phyloP scores from a whole-genome alignment of 2,797 vertebrate species.

The Podargus strigoides region DNA sequence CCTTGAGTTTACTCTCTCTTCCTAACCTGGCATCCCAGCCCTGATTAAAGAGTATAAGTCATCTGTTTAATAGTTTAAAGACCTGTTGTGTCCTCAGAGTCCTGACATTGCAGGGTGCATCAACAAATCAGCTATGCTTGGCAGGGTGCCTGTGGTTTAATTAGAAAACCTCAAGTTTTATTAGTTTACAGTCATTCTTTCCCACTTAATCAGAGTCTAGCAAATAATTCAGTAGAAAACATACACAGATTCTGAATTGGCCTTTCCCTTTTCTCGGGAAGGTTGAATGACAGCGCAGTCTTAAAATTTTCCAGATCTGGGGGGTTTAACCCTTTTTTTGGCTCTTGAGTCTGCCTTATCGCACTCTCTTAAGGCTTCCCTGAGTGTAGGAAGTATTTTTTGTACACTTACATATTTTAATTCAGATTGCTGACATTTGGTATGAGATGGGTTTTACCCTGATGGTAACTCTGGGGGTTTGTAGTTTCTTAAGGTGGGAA shows the following conservation, averaged over 20 bases:
- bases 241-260: not conserved
- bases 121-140: conserved; percentile 51
- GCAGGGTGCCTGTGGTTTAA: conserved; percentile 49
- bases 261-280: not conserved
- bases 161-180: conserved; percentile 63
- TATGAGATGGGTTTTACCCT: not conserved
- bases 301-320: not conserved
- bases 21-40: conserved; percentile 20
- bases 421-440: not conserved
- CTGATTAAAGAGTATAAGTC: conserved; percentile 58
- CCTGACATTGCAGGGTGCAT: conserved; percentile 52
- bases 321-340: not conserved
- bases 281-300: not conserved
- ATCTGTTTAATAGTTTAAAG: conserved; percentile 60
- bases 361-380: not conserved
- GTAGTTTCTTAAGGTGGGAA: not conserved
- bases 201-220: conserved; percentile 51
- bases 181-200: conserved; percentile 60
- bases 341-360: not conserved
- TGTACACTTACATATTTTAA: not conserved
- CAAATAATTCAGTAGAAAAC: conserved; percentile 48
- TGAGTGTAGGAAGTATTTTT: not conserved
- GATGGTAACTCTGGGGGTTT: not conserved
- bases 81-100: conserved; percentile 43
- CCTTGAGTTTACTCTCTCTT: conserved; percentile 31